Percentiles rank a stretch among this genome's conserved stretches.
Conservation (phyloP, 2,113 vertebrate species). For the Ranitomeya imitator region DNA sequence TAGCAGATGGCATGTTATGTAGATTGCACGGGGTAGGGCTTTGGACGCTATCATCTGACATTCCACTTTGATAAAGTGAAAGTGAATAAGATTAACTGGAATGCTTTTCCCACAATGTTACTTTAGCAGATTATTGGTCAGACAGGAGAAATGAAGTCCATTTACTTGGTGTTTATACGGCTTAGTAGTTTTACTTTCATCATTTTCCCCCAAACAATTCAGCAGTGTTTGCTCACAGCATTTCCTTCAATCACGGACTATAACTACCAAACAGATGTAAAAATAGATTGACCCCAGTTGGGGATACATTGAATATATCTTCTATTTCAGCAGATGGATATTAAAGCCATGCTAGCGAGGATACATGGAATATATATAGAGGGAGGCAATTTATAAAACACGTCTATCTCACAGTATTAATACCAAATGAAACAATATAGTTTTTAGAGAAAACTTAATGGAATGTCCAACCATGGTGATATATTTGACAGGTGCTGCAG, state of each 20-base stretch:
- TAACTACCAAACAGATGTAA: conserved; percentile 3
- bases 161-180: background rate
- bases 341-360: background rate
- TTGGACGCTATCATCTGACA: conserved; percentile 6
- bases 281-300: conserved; percentile 17
- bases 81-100: conserved; percentile 21
- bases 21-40: background rate
- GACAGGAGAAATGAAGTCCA: background rate
- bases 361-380: background rate
- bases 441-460: too few relatives aligned
- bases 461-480: too few relatives aligned
- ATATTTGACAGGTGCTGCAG: too few relatives aligned
- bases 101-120: background rate
- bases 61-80: background rate
- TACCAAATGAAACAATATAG: background rate
- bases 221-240: background rate
- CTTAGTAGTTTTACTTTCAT: conserved; percentile 21
- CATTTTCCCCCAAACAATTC: conserved; percentile 9
- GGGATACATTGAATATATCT: conserved; percentile 5
- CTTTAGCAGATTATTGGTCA: conserved; percentile 1
- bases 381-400: background rate
- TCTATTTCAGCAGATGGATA: background rate
- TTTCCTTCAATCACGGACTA: background rate
- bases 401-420: background rate
- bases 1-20: background rate